Percentiles rank a stretch among this genome's conserved stretches.
Evolutionary conservation across 92 coral and sea anemone genomes (phyloP).

Genomic region (Phenganax marumi): DNA sequence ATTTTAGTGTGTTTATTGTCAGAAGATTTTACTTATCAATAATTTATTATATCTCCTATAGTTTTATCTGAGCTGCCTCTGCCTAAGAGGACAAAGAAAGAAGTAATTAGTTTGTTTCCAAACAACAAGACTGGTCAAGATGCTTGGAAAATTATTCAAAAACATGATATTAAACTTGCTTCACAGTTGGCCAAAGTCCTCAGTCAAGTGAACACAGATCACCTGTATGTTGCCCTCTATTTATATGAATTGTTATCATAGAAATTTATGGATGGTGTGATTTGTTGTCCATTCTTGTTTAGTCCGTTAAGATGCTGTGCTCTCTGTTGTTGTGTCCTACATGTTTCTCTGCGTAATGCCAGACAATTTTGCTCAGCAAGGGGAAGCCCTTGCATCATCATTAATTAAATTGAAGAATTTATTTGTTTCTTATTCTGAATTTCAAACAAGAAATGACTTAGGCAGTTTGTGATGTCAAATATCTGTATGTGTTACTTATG

Average conservation of each 20-base stretch:
- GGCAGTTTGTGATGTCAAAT: background rate
- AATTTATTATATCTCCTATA: background rate
- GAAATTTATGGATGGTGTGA: too few species aligned
- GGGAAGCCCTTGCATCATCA: background rate
- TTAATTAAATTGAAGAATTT: background rate
- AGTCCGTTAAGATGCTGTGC: too few species aligned
- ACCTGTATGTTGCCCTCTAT: constrained; percentile 26
- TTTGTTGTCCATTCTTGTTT: too few species aligned
- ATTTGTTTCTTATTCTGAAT: background rate
- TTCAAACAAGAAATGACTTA: background rate
- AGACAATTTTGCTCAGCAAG: background rate
- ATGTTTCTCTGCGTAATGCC: too few species aligned
- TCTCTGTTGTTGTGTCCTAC: too few species aligned
- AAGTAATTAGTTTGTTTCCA: constrained; percentile 31
- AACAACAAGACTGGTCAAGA: constrained; percentile 28
- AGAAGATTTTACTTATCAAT: background rate
- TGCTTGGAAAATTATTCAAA: constrained; percentile 42
- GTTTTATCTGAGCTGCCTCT: constrained; percentile 40
- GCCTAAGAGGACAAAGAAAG: constrained; percentile 36
- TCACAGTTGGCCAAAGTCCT: constrained; percentile 37
- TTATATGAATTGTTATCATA: background rate
- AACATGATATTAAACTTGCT: constrained; percentile 33
- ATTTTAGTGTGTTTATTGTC: background rate
- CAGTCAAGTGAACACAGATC: constrained; percentile 44
- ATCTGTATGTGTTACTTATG: background rate